phyloP scores from a whole-genome alignment of 2,113 vertebrate species.

The Aplodontia rufa region DNA sequence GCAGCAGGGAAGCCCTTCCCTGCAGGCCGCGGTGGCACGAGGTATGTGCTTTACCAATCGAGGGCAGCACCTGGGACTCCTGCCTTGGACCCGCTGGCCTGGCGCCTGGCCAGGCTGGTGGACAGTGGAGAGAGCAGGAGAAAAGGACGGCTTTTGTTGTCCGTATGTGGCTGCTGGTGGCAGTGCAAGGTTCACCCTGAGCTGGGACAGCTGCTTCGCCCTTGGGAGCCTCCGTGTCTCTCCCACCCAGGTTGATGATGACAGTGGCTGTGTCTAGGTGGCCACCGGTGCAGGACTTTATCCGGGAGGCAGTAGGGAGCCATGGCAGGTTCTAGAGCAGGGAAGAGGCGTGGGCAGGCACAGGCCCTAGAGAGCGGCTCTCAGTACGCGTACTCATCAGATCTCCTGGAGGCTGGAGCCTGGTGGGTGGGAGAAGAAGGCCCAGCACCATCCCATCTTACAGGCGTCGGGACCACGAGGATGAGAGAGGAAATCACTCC shows the following conservation, averaged over 20 bases:
- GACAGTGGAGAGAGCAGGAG: neutral
- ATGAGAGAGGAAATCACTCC: too few relatives aligned
- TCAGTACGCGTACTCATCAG: rapidly evolving
- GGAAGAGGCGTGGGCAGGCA: neutral
- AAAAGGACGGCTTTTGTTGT: rapidly evolving
- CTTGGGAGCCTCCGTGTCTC: neutral
- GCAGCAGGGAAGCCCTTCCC: neutral
- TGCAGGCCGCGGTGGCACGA: neutral
- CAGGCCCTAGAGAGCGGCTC: neutral
- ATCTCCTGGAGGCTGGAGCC: neutral
- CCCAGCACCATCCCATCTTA: rapidly evolving
- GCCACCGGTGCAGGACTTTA: neutral
- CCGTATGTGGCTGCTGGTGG: rapidly evolving
- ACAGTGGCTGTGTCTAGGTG: neutral
- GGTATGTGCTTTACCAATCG: too few relatives aligned
- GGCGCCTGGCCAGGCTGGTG: neutral
- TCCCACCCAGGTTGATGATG: too few relatives aligned
- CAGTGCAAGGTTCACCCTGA: neutral
- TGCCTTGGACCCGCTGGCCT: neutral
- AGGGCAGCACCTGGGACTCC: too few relatives aligned
- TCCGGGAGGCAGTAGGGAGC: neutral
- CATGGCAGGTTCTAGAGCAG: neutral
- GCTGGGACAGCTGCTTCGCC: neutral
- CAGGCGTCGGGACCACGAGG: neutral
- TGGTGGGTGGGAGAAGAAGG: rapidly evolving